Evolutionary conservation across 2,797 vertebrate genomes (phyloP).

Genomic region (Chaetophractus vellerosus): DNA sequence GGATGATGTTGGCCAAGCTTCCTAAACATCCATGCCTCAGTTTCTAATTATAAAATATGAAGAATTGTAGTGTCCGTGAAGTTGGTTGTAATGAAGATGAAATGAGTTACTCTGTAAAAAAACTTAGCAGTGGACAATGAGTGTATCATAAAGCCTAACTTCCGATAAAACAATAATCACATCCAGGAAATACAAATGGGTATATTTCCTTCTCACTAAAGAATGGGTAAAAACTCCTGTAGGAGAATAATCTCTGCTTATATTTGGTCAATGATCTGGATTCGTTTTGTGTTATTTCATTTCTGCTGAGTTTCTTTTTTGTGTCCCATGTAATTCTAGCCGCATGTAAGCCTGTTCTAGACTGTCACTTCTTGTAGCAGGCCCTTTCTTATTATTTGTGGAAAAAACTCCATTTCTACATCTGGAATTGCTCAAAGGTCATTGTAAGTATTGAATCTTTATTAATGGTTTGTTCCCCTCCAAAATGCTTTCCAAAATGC

Average conservation of each 20-base stretch:
- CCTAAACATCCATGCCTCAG: background rate
- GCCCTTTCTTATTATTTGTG: slow-evolving; percentile 58
- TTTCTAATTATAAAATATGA: slow-evolving; percentile 60
- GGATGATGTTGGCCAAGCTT: background rate
- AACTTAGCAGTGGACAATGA: background rate
- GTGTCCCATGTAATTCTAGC: slow-evolving; percentile 48
- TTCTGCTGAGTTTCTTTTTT: slow-evolving; percentile 51
- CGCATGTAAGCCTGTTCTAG: background rate
- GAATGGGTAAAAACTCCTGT: background rate
- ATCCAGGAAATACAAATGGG: slow-evolving; percentile 26
- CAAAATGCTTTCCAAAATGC: slow-evolving; percentile 64
- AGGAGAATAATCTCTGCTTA: slow-evolving; percentile 10
- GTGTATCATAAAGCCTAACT: background rate
- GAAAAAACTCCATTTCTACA: slow-evolving; percentile 71
- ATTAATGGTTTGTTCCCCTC: slow-evolving; percentile 67
- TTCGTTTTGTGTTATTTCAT: slow-evolving; percentile 50
- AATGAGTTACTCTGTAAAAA: slow-evolving; percentile 25
- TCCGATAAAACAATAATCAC: slow-evolving; percentile 5
- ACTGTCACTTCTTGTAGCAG: slow-evolving; percentile 24
- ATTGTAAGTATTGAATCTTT: slow-evolving; percentile 75
- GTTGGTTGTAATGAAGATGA: slow-evolving; percentile 2
- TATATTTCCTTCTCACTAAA: background rate
- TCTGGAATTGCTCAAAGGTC: slow-evolving; percentile 81
- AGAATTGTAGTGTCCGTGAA: background rate
- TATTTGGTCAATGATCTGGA: slow-evolving; percentile 34